A percentile compares a stretch with the other conserved stretches of the same genome.
Evolutionary conservation across 2,113 vertebrate species (phyloP).

Genomic region (Alectura lathami): DNA sequence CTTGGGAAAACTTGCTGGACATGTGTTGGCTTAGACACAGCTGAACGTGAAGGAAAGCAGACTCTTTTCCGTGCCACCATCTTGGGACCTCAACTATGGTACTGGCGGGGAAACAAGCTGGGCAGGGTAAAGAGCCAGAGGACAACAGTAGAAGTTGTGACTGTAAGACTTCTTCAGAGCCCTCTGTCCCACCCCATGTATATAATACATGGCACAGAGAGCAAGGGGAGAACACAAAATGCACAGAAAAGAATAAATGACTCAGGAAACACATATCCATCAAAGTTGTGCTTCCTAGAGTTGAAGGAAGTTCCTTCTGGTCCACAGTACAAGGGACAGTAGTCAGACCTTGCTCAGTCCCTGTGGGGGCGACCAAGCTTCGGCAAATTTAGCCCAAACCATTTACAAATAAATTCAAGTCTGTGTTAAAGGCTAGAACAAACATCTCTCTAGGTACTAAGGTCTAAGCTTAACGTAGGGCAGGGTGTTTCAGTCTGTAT

Average conservation of each 20-base stretch:
- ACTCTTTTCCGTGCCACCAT: neutral
- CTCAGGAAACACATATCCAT: neutral
- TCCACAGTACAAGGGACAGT: neutral
- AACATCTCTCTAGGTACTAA: slow-evolving; percentile 13
- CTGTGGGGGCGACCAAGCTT: neutral
- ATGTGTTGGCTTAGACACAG: neutral
- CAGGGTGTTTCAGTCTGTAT: neutral
- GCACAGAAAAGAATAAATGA: neutral
- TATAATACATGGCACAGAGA: neutral
- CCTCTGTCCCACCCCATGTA: neutral
- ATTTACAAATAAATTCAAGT: slow-evolving; percentile 3
- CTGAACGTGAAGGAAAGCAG: neutral
- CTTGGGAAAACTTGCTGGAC: neutral
- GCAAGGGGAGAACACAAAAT: neutral
- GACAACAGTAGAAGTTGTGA: neutral
- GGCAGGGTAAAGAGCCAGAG: neutral
- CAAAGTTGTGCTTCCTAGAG: neutral
- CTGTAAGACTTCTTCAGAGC: neutral
- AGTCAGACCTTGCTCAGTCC: neutral
- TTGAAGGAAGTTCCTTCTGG: neutral
- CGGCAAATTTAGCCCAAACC: neutral
- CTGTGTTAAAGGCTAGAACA: neutral
- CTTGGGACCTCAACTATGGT: neutral
- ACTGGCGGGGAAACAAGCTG: neutral
- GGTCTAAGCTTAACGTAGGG: neutral